A percentile compares a stretch with the other conserved stretches of the same genome.
Conservation (phyloP, 2,888 invertebrate genomes). For the Sesia bembeciformis region DNA sequence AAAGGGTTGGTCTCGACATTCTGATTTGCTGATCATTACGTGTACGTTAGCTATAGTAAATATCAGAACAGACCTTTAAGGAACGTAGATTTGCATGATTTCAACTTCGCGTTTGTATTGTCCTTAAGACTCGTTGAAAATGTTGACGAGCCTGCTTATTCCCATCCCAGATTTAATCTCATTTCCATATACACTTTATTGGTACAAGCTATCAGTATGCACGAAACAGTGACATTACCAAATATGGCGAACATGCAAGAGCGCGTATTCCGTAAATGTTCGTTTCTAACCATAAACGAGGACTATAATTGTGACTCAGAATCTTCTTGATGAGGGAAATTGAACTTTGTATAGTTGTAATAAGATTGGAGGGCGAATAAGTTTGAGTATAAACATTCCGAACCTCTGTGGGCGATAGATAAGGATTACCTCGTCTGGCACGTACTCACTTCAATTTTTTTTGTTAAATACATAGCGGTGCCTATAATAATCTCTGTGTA, state of each 20-base stretch:
- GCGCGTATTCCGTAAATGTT: constrained; percentile 22
- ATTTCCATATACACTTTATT: not conserved
- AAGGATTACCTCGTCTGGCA: constrained; percentile 15
- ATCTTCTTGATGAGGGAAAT: constrained; percentile 7
- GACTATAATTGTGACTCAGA: constrained; percentile 36
- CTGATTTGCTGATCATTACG: too few species aligned
- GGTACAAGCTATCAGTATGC: not conserved
- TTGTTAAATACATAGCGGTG: not conserved
- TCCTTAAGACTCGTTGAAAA: too few species aligned
- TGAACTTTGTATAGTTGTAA: constrained; percentile 22
- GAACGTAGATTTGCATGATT: too few species aligned
- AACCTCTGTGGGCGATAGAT: constrained; percentile 46
- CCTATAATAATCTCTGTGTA: too few species aligned
- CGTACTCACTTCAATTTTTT: constrained; percentile 2
- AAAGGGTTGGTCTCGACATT: too few species aligned
- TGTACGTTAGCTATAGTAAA: too few species aligned
- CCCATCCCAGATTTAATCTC: not conserved
- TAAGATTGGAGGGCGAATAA: constrained; percentile 11
- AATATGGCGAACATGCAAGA: not conserved
- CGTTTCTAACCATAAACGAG: constrained; percentile 32
- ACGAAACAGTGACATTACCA: not conserved
- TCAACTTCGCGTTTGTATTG: too few species aligned
- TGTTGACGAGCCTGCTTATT: too few species aligned
- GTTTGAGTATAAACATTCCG: constrained; percentile 9
- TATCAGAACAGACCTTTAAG: too few species aligned